Evolutionary conservation across 35 echinoderm and acorn worm genomes (phyloP), one percentile per base, ranked within the genome.

Genomic region (Apostichopus parvimensis): DNA sequence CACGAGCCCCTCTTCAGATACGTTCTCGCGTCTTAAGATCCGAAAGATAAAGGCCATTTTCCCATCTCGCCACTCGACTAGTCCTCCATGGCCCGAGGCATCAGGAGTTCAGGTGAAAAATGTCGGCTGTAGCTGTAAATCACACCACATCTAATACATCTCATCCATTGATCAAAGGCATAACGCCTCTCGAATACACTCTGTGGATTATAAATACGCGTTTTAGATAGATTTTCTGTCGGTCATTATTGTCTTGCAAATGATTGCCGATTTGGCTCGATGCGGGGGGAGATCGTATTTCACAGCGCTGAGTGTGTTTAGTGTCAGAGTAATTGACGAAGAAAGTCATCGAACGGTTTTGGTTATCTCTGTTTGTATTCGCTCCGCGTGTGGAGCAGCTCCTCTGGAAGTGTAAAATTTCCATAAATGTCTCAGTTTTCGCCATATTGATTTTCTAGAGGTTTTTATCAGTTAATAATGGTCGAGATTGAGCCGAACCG

Each of bases 201-300:
- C 81, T 58, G 17, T 23, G 56, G 81, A 84, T 84, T 84, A 84
- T 84, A 84, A 84, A 84, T 84, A 84, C 81, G 81, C 81, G 56
- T 84, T 84, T 84, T 84, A 59, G 81, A 84, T 84, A 84, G 81
- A 84, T 84, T 84, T 84, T 84, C 81, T 84, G 81, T 84, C 81
- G 81, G 81, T 84, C 81, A 84, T 84, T 84, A 84, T 84, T 84
- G 81, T 84, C 81, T 84, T 58, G 55, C 81, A 84, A 84, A 84
- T 84, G 81, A 84, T 84, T 84, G 81, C 81, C 81, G 81, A 84
- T 84, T 84, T 84, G 81, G 81, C 81, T 84, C 21, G 81, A 84
- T 84, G 81, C 81, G 81, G 14, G 64, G 81, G 81, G 81, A 84
- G 81, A 84, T 84, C 58, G 54, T 84, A 59, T 84, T 84, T 84